These are phyloP conservation scores for Synergus umbraculus DNA, from an alignment of 2,888 invertebrate species.

Conservation along the genomic window DNA sequence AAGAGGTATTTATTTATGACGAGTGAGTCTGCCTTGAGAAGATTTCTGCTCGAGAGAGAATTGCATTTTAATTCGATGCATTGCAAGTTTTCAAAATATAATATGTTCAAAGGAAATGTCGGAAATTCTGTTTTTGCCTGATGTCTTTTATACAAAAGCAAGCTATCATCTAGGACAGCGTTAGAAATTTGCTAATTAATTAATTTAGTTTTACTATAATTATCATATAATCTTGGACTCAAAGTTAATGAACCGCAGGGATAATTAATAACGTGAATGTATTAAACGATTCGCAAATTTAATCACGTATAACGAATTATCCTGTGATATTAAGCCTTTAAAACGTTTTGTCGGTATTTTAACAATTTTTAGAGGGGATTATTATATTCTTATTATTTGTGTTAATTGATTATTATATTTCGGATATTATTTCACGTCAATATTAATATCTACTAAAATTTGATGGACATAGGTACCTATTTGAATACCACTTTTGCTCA, in stretches of 20 bases:
- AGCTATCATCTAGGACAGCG: background rate
- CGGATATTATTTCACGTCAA: too few species aligned
- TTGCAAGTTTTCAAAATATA: constrained; percentile 2
- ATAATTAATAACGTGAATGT: background rate
- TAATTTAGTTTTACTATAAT: background rate
- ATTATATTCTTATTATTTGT: too few species aligned
- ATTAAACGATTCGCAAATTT: background rate
- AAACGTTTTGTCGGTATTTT: background rate
- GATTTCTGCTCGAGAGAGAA: constrained; percentile 6
- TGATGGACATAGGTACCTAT: background rate
- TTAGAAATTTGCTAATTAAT: background rate
- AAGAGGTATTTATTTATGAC: constrained; percentile 14
- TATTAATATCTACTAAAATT: background rate
- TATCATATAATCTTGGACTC: too few species aligned
- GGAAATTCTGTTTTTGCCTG: background rate
- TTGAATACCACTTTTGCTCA: background rate
- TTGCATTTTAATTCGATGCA: background rate
- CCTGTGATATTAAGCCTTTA: background rate
- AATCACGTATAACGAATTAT: constrained; percentile 1
- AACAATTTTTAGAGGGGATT: background rate
- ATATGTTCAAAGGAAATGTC: background rate
- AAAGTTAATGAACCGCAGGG: background rate
- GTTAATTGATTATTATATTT: too few species aligned
- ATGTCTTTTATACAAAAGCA: background rate
- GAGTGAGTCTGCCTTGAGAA: constrained; percentile 1